These are phyloP conservation scores for Acinonyx jubatus DNA, from an alignment of 2,113 vertebrate genomes.

Conservation along the genomic window DNA sequence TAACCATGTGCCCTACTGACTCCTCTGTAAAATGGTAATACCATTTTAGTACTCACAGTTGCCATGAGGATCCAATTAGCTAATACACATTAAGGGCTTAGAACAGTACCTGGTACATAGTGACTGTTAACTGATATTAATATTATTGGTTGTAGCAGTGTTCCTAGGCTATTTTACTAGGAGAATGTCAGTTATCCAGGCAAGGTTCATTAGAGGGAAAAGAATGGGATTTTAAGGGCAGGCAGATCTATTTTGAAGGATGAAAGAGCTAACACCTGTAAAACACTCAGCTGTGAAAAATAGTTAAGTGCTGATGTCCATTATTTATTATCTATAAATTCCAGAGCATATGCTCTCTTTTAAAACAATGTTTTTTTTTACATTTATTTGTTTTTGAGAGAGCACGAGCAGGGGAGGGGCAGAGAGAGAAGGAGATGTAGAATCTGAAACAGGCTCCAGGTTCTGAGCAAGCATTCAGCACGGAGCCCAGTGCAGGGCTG, in stretches of 20 bases:
- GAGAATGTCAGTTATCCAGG: neutral
- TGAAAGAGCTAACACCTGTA: neutral
- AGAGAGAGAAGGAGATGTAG: no score
- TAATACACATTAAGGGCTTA: neutral
- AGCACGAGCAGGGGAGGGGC: no score
- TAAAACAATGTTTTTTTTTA: no score
- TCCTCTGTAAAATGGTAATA: neutral
- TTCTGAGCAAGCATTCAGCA: no score
- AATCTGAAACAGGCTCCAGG: no score
- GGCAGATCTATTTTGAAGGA: neutral
- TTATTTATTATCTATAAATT: neutral
- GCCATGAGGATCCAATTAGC: neutral
- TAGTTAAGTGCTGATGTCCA: neutral
- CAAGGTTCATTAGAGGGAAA: neutral
- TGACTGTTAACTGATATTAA: neutral
- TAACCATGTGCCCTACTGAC: neutral
- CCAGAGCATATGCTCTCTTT: neutral
- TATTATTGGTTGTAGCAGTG: fast-evolving
- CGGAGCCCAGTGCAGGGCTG: no score
- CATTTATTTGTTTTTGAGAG: no score
- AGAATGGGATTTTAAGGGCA: neutral
- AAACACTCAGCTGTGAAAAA: neutral
- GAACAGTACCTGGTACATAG: neutral
- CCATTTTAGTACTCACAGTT: no score
- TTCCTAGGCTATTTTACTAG: neutral